These are phyloP conservation scores for Pseudomyrmex pallidus DNA, from an alignment of 1,140 invertebrate genomes.

Conservation along the genomic window DNA sequence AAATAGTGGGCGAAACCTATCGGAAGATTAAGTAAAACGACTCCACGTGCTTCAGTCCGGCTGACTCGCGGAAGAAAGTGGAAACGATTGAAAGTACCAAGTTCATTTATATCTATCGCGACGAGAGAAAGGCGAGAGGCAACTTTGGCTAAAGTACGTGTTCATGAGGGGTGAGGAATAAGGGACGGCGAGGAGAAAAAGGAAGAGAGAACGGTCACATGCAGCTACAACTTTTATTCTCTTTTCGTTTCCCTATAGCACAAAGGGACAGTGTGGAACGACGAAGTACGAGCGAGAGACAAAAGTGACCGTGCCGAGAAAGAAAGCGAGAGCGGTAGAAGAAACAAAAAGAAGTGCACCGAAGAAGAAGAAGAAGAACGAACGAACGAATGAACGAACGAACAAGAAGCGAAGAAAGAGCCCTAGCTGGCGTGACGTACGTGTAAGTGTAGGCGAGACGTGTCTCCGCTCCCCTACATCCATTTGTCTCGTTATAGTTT, in stretches of 20 bases:
- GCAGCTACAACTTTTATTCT: constrained; percentile 76
- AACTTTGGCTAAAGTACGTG: constrained; percentile 64
- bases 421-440: constrained; percentile 39
- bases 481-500: constrained; percentile 82
- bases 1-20: constrained; percentile 35
- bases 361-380: constrained; percentile 23
- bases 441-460: constrained; percentile 51
- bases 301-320: constrained; percentile 40
- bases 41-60: constrained; percentile 3
- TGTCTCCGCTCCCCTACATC: constrained; percentile 72
- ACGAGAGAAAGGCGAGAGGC: constrained; percentile 6
- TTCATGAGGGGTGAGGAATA: constrained; percentile 55
- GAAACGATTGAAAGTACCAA: constrained; percentile 63
- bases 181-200: constrained; percentile 57
- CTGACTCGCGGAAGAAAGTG: constrained; percentile 20
- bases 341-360: background rate
- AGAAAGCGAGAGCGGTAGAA: background rate
- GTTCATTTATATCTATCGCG: constrained; percentile 75
- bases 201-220: constrained; percentile 50
- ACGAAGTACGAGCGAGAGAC: constrained; percentile 38
- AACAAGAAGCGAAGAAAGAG: background rate
- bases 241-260: constrained; percentile 13
- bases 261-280: background rate
- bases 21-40: constrained; percentile 31
- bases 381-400: too few species aligned